phyloP scores from a whole-genome alignment of 35 echinoderm and acorn worm genomes.

The Eucidaris tribuloides region DNA sequence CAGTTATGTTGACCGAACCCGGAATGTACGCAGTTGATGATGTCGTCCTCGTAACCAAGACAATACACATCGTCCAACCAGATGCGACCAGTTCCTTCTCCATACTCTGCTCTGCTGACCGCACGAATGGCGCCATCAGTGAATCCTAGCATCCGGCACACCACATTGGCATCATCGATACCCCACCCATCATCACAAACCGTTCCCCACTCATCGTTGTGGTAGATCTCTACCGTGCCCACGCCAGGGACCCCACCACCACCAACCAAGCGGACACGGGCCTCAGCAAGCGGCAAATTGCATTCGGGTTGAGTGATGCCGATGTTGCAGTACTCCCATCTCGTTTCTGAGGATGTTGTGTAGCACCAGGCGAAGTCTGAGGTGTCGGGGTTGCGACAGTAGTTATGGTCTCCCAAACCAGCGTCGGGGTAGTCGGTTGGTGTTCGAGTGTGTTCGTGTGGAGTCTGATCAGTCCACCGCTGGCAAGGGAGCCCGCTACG shows the following conservation, averaged over 20 bases:
- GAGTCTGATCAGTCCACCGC: constrained; percentile 12
- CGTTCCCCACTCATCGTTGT: constrained; percentile 23
- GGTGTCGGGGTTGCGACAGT: constrained; percentile 41
- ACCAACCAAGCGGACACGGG: constrained; percentile 31
- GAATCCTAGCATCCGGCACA: constrained; percentile 30
- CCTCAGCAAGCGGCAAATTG: no score
- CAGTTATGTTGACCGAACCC: constrained; percentile 41
- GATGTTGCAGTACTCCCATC: constrained; percentile 59
- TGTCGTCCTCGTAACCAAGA: constrained; percentile 3
- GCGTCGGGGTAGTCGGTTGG: constrained; percentile 20
- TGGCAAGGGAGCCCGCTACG: neutral
- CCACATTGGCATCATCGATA: constrained; percentile 23
- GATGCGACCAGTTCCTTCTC: constrained; percentile 42
- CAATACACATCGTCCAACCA: constrained; percentile 36
- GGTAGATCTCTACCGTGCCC: constrained; percentile 32
- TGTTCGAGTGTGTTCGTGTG: constrained; percentile 5
- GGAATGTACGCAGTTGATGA: constrained; percentile 12
- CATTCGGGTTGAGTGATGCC: neutral
- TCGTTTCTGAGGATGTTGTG: neutral
- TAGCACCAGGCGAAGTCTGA: constrained; percentile 24
- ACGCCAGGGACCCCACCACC: neutral
- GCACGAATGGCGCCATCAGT: neutral
- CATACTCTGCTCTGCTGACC: neutral
- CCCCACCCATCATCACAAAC: constrained; percentile 29
- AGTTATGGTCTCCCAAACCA: constrained; percentile 40